Conservation (phyloP, 2,113 vertebrate genomes). For the Sebastes schlegelii region DNA sequence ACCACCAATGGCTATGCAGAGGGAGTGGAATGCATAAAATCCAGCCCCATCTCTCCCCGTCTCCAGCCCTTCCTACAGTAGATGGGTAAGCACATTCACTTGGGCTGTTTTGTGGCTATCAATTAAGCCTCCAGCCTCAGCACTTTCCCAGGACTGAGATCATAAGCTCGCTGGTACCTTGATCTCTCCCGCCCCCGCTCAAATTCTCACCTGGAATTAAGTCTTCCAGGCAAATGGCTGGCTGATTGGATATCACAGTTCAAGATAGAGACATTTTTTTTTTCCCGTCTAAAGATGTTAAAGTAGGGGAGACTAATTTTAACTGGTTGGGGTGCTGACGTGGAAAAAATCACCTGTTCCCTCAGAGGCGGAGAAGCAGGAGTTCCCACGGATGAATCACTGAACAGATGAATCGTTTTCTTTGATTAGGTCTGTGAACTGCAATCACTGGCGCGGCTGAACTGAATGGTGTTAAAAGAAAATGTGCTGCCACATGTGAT, state of each 20-base stretch:
- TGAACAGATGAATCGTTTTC: constrained; percentile 24
- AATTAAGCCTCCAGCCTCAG: constrained; percentile 47
- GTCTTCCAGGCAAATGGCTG: constrained; percentile 41
- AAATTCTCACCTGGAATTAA: constrained; percentile 51
- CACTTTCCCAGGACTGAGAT: constrained; percentile 49
- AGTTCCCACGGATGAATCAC: constrained; percentile 10
- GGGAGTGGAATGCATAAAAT: constrained; percentile 28
- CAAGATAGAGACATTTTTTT: constrained; percentile 1
- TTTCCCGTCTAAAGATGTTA: constrained; percentile 22
- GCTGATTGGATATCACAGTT: constrained; percentile 39
- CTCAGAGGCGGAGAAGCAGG: neutral
- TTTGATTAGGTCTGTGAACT: constrained; percentile 45
- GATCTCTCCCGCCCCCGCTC: constrained; percentile 43
- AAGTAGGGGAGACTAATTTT: constrained; percentile 12
- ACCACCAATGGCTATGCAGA: constrained; percentile 24
- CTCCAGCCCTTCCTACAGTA: constrained; percentile 6
- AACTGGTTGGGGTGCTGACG: constrained; percentile 1
- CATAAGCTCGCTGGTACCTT: constrained; percentile 58
- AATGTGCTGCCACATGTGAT: constrained; percentile 24
- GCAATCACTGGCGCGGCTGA: constrained; percentile 35
- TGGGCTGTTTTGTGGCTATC: constrained; percentile 41
- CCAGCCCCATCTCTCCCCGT: constrained; percentile 11
- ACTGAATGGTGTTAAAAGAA: constrained; percentile 20
- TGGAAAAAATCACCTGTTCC: neutral
- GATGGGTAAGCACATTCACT: constrained; percentile 53